A percentile compares a stretch with the other conserved stretches of the same genome.
Evolutionary conservation across 2,888 invertebrate genomes (phyloP).

Genomic region (Cryptus armator): DNA sequence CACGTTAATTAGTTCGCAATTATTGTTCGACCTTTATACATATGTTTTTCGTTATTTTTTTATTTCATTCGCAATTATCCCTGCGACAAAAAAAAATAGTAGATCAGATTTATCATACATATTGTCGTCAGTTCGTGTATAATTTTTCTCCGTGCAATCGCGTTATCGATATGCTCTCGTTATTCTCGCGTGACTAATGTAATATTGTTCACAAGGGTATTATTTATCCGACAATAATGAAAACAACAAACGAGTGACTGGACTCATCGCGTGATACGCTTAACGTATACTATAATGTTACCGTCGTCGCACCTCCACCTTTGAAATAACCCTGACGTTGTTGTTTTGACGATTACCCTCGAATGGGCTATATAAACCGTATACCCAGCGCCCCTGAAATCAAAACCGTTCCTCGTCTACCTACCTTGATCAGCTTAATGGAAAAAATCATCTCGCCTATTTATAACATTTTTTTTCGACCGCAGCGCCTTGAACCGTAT

Average conservation of each 20-base stretch:
- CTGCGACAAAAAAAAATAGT: not conserved
- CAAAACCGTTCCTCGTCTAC: not conserved
- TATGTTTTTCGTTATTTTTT: not conserved
- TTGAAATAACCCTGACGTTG: conserved; percentile 23
- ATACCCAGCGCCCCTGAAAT: not conserved
- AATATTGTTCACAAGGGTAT: conserved; percentile 9
- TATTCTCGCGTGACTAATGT: conserved; percentile 23
- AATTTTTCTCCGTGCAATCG: not conserved
- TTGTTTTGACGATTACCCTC: conserved; percentile 12
- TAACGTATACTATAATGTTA: not conserved
- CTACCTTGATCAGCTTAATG: not conserved
- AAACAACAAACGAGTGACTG: conserved; percentile 16
- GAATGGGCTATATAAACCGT: not conserved
- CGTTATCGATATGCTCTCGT: not conserved
- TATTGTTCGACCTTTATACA: not conserved
- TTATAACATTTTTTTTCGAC: not conserved
- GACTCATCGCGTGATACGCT: not conserved
- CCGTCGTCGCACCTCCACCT: not conserved
- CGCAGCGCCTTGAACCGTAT: not conserved
- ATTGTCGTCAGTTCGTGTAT: not conserved
- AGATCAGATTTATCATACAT: not conserved
- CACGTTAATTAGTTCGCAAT: not conserved
- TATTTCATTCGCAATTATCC: not conserved
- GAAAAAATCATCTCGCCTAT: not conserved
- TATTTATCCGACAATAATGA: conserved; percentile 20